Evolutionary conservation across 2,113 vertebrate genomes (phyloP).

Genomic region (Scortum barcoo): DNA sequence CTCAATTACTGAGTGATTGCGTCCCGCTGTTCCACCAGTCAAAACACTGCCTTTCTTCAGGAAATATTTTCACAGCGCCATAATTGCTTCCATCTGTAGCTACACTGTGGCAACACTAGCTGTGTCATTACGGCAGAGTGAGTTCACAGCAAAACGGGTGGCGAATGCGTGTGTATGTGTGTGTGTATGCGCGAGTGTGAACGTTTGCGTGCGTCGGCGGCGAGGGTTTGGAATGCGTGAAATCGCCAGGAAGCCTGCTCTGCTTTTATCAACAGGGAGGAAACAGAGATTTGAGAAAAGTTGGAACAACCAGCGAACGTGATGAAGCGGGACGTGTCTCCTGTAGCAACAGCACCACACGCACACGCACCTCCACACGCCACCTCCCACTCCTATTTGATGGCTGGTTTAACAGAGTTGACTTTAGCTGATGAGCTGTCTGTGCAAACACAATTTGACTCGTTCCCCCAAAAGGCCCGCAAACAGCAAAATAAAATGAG

Average conservation of each 20-base stretch:
- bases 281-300: slow-evolving; percentile 55
- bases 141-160: slow-evolving; percentile 70
- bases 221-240: slow-evolving; percentile 18
- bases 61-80: slow-evolving; percentile 84
- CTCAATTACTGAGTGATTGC: slow-evolving; percentile 82
- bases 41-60: slow-evolving; percentile 80
- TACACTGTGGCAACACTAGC: slow-evolving; percentile 68
- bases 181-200: slow-evolving; percentile 16
- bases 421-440: slow-evolving; percentile 74
- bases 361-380: slow-evolving; percentile 4
- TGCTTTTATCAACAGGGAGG: slow-evolving; percentile 44
- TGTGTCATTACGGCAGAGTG: slow-evolving; percentile 77
- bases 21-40: slow-evolving; percentile 79
- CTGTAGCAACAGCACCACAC: slow-evolving; percentile 12
- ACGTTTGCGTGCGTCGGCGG: slow-evolving; percentile 1
- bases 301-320: slow-evolving; percentile 30
- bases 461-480: slow-evolving; percentile 30
- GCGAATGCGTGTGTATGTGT: slow-evolving; percentile 20
- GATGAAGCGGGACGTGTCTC: slow-evolving; percentile 43
- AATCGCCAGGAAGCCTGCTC: slow-evolving; percentile 1
- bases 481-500: slow-evolving; percentile 47
- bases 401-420: slow-evolving; percentile 68
- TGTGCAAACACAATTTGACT: slow-evolving; percentile 66
- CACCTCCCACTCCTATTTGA: slow-evolving; percentile 36
- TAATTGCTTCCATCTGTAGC: slow-evolving; percentile 86